phyloP scores from a whole-genome alignment of 2,113 vertebrate species.

The Paradisaea rubra region DNA sequence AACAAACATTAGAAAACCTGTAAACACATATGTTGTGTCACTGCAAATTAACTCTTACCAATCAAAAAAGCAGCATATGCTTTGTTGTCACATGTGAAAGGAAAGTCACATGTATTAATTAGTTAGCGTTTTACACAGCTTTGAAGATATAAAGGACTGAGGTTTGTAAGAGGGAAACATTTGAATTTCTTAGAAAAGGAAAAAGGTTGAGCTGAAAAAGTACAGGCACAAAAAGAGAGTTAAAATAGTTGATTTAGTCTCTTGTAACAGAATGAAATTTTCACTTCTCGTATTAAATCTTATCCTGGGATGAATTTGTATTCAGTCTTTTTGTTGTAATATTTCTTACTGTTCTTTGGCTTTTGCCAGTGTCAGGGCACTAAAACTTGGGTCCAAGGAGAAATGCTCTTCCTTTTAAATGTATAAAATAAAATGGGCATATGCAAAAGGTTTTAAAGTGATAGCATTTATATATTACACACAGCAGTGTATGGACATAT shows the following conservation, averaged over 20 bases:
- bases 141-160: constrained; percentile 16
- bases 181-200: constrained; percentile 9
- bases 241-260: background rate
- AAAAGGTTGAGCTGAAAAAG: constrained; percentile 12
- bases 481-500: background rate
- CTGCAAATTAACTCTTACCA: constrained; percentile 62
- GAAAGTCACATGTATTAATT: constrained; percentile 56
- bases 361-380: background rate
- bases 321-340: background rate
- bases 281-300: background rate
- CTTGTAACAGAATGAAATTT: background rate
- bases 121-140: constrained; percentile 7
- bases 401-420: background rate
- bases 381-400: background rate
- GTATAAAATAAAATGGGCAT: background rate
- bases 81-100: constrained; percentile 57
- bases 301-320: background rate
- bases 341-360: background rate
- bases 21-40: constrained; percentile 61
- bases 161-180: constrained; percentile 8
- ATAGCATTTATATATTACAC: background rate
- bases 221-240: background rate
- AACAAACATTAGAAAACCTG: constrained; percentile 29
- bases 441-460: background rate
- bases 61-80: constrained; percentile 39